Base-by-base conservation (phyloP, 2,113 vertebrate species). In the Actenoides lindsayi region DNA sequence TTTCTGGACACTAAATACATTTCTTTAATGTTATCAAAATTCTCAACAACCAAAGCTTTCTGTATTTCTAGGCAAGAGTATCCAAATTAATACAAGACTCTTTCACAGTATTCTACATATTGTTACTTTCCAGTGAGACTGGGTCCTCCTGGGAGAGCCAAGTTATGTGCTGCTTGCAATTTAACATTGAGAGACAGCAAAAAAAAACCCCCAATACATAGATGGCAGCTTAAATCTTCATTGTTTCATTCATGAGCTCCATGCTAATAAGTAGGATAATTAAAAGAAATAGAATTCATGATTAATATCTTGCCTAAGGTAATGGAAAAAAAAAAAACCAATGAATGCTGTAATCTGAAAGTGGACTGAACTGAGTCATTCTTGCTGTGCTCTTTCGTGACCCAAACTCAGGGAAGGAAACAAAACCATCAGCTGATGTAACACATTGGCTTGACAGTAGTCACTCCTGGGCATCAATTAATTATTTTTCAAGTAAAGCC, bases 161-260 rank as follows among this genome's bases (percentile, higher is more conserved):
- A 65, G 8, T 1, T 16, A 25, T 1, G 4, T 28, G n/a, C 37
- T 83, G 25, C 35, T 89, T 70, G 25, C 68, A 92, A 62, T 37
- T 46, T n/a, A 15, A 84, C 10, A 5, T 3, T 64, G 16, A 70
- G 10, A 59, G 48, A 83, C 15, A 76, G 69, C 50, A 63, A 62
- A n/a, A 76, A 80, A 46, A 65, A 10, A 6, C 16, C 18, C 46
- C 8, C 0, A 0, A 30, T 56, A 77, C 0, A 1, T 27, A 64
- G 37, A 63, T 33, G 33, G 33, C 57, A 94, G 48, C 44, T 76
- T 77, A 63, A 87, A 83, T 41, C 51, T 77, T 87, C 51, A 74
- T 2, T 75, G 37, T 25, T 63, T 30, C 7, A 51, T 37, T 84
- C 44, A 60, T 23, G 16, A 95, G 56, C 25, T 53, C 14, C 63